phyloP scores from a whole-genome alignment of 37 sponge, comb jelly and placozoan genomes.

The Halichondria panicea region DNA sequence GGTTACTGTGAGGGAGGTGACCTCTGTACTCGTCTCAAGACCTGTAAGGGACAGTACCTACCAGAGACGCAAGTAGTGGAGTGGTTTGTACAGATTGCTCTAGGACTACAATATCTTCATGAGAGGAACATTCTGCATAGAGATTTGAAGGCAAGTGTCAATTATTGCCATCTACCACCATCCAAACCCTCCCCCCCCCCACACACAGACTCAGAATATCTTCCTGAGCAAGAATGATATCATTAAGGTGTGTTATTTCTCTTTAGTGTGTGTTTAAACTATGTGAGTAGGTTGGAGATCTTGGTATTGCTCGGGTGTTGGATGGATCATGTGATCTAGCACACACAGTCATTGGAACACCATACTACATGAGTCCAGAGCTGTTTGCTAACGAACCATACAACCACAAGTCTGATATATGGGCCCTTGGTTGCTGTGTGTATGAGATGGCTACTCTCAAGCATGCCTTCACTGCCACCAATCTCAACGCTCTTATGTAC shows the following conservation, averaged over 20 bases:
- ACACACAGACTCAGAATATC: constrained; percentile 88
- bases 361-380: constrained; percentile 99
- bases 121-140: constrained; percentile 89
- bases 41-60: constrained; percentile 38
- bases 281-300: constrained; percentile 83
- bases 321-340: constrained; percentile 91
- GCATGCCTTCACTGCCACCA: constrained; percentile 87
- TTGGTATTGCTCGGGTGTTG: constrained; percentile 95
- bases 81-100: constrained; percentile 97
- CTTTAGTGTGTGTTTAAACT: background rate
- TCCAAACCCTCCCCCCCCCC: background rate
- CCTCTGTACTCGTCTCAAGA: constrained; percentile 77
- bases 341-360: constrained; percentile 92
- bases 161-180: too few species aligned
- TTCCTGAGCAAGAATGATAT: constrained; percentile 91
- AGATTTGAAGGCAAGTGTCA: constrained; percentile 82
- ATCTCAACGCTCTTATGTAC: constrained; percentile 81
- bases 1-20: constrained; percentile 98
- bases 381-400: constrained; percentile 89
- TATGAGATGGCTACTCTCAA: constrained; percentile 95
- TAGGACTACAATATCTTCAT: constrained; percentile 94
- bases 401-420: constrained; percentile 87
- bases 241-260: constrained; percentile 50
- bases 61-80: constrained; percentile 85
- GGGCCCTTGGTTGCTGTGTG: constrained; percentile 94